phyloP scores from a whole-genome alignment of 2,888 invertebrate genomes.

The Belgica antarctica region DNA sequence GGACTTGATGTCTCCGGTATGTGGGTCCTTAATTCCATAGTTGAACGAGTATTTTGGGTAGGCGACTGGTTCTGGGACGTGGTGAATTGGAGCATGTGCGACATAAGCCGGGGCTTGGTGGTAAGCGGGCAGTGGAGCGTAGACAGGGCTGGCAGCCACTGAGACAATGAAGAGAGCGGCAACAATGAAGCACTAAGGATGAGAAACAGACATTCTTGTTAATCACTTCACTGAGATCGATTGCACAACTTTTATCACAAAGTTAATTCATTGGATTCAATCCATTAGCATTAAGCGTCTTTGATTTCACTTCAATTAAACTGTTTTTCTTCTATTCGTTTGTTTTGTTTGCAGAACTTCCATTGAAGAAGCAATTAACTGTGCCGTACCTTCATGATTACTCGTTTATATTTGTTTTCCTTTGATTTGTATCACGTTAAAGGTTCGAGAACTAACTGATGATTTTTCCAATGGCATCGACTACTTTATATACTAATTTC shows the following conservation, averaged over 20 bases:
- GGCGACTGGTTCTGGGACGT: slow-evolving; percentile 52
- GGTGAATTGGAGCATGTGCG: slow-evolving; percentile 47
- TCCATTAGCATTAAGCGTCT: neutral
- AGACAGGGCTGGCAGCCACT: slow-evolving; percentile 47
- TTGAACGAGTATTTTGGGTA: slow-evolving; percentile 70
- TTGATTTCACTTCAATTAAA: neutral
- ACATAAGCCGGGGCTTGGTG: slow-evolving; percentile 53
- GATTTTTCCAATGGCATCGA: slow-evolving; percentile 3
- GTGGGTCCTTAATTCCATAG: slow-evolving; percentile 68
- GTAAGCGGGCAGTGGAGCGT: slow-evolving; percentile 48
- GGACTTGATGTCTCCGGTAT: slow-evolving; percentile 70
- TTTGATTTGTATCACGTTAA: slow-evolving; percentile 24
- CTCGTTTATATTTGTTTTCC: neutral
- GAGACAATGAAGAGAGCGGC: slow-evolving; percentile 52
- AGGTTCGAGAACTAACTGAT: slow-evolving; percentile 40
- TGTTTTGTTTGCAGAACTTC: neutral
- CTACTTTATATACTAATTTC: slow-evolving; percentile 28
- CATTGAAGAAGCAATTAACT: neutral
- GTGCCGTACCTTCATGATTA: slow-evolving; percentile 32
- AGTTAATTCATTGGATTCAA: neutral
- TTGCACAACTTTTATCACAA: neutral
- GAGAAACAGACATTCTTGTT: neutral
- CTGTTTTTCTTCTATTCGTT: neutral
- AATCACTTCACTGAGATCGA: neutral
- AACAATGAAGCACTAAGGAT: slow-evolving; percentile 53